Base-by-base conservation (phyloP, 2,113 vertebrate species). In the Colius striatus region DNA sequence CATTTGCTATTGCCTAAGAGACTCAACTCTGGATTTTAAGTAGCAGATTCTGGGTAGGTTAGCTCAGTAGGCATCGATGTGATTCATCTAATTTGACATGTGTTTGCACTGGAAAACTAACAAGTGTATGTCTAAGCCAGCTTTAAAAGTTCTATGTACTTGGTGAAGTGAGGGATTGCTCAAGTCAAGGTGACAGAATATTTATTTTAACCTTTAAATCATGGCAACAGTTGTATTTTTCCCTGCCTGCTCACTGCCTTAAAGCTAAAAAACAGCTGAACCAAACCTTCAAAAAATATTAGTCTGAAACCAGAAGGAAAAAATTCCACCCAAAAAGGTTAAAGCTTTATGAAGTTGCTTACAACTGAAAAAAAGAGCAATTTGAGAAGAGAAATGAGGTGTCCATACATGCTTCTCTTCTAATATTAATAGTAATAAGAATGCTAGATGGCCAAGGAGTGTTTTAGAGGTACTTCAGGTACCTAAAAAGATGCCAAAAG, bases 141-240 rank as follows among this genome's bases (percentile, higher is more conserved):
- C 22, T 78, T 63, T 32, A 51, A 22, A 87, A 41, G 34, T 71
- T 90, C 58, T 65, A 14, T 66, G 72, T 67, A 88, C 89, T 67
- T 77, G 73, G 17, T 89, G 48, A 87, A 84, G 29, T 63, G 53
- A 9, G 3, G 48, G 61, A 89, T 81, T 94, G 55, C 86, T 89
- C 65, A 81, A 93, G 75, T 77, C 15, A 87, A 93, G 48, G 51
- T 80, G 79, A 85, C 82, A 89, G 88, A 84, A 63, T 90, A 71
- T 92, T 94, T 94, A 81, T 92, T 94, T 92, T 82, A 85, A 65
- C 60, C 81, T 80, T 26, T 62, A 89, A 89, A 62, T 86, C 36
- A 43, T 75, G 65, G 80, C 53, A 91, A 10, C 5, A 16, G 30
- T 67, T 87, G 13, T 51, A 41, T 84, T 94, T 94, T 50, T 25